phyloP scores from a whole-genome alignment of 2,797 vertebrate genomes.

The Mormyrus hasselquistii region DNA sequence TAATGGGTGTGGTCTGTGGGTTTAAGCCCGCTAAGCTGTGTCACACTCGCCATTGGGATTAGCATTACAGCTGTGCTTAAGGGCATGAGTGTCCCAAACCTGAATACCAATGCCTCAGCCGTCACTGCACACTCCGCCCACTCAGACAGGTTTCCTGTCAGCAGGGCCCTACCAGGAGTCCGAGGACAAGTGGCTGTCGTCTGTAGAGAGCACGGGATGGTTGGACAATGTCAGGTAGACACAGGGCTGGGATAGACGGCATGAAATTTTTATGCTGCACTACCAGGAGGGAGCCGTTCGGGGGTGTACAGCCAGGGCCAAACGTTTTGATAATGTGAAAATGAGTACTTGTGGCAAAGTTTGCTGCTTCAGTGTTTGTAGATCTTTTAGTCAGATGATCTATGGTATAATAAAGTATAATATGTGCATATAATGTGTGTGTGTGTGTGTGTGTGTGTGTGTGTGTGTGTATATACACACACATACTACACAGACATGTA shows the following conservation, averaged over 20 bases:
- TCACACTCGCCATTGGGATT: not conserved
- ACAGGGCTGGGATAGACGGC: not conserved
- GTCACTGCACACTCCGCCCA: not conserved
- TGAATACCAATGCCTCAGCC: not conserved
- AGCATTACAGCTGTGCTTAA: not conserved
- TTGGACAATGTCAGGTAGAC: constrained; percentile 85
- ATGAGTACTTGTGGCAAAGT: not conserved
- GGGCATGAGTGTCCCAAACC: not conserved
- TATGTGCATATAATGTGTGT: too few species aligned
- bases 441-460: too few species aligned
- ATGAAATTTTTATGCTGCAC: not conserved
- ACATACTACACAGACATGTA: too few species aligned
- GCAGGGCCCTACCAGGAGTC: constrained; percentile 92
- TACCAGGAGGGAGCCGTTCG: not conserved
- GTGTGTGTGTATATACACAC: too few species aligned
- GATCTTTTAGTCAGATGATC: not conserved
- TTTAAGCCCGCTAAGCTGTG: not conserved
- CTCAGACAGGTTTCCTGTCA: constrained; percentile 22
- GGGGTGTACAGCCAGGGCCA: not conserved
- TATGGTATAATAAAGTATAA: not conserved
- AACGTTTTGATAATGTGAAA: not conserved
- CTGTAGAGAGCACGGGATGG: constrained; percentile 85
- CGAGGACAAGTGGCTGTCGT: constrained; percentile 89
- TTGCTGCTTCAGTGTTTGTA: not conserved
- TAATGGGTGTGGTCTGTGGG: not conserved